phyloP scores from a whole-genome alignment of 2,888 invertebrate genomes.

The Drosophila setosimentum region DNA sequence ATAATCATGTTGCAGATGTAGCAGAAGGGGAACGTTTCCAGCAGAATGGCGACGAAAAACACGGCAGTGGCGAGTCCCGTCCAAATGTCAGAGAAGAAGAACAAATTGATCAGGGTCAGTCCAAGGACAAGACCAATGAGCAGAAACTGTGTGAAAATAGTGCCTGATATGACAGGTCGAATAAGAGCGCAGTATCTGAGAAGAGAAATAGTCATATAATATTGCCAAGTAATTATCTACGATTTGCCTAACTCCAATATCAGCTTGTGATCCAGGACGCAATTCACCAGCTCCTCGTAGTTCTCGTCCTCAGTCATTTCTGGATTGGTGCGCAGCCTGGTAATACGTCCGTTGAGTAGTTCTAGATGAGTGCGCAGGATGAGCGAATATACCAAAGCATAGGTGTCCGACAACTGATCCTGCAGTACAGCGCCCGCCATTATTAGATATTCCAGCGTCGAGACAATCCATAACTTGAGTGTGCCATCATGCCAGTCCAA shows the following conservation, averaged over 20 bases:
- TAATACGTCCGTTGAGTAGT: conserved; percentile 61
- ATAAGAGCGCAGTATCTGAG: conserved; percentile 60
- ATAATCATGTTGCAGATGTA: conserved; percentile 72
- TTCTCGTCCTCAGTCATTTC: conserved; percentile 55
- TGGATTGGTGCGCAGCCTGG: conserved; percentile 46
- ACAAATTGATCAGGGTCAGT: conserved; percentile 66
- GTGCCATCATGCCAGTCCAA: conserved; percentile 65
- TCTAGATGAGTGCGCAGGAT: conserved; percentile 64
- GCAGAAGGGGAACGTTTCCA: conserved; percentile 76
- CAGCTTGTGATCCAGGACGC: conserved; percentile 74
- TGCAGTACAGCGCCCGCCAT: conserved; percentile 63
- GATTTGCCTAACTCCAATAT: conserved; percentile 60
- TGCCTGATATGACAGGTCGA: conserved; percentile 69
- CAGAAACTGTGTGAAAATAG: conserved; percentile 75
- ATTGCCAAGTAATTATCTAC: background rate
- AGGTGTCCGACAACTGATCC: conserved; percentile 61
- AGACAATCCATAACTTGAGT: conserved; percentile 51
- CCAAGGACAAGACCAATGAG: conserved; percentile 68
- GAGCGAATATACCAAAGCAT: background rate
- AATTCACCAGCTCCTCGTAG: conserved; percentile 65
- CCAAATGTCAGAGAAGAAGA: conserved; percentile 63
- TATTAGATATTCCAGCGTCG: conserved; percentile 61
- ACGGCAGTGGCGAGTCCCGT: conserved; percentile 59
- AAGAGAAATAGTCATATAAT: too few species aligned
- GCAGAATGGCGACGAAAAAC: conserved; percentile 56